Base-by-base conservation (phyloP, 1,140 invertebrate species). In the Gryllus bimaculatus region DNA sequence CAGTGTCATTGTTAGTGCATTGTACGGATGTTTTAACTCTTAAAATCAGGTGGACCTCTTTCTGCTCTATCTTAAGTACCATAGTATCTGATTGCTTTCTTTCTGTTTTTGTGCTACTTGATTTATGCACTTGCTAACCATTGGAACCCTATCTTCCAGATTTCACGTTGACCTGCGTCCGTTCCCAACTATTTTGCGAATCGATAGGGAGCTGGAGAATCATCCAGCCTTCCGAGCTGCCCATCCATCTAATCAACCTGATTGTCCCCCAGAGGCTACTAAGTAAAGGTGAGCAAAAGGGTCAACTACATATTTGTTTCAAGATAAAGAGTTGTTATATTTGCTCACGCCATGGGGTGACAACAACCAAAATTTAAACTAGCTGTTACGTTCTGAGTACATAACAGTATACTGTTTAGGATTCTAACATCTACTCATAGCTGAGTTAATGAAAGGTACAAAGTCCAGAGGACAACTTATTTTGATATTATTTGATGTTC, bases 131-230 rank as follows among this genome's bases (percentile, higher is more conserved):
- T 39, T 39, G 26, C 26, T 39, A 39, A 39, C 5, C 26, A 39
- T 39, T 39, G 26, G 26, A 39, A 39, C 26, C 5, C 5, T 5
- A 39, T 39, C 26, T 54, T 8, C 15, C 82, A 93, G 94, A 87
- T 98, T 97, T 87, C 93, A 95, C 82, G 95, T 98, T 0, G 95
- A 98, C 84, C 87, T 98, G 83, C 89, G 92, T 81, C 91, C 92
- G 0, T 99, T 95, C 86, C 96, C 97, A 18, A 95, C 92, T 75
- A 97, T 98, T 81, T 86, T 93, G 47, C 89, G 94, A 82, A 95
- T 98, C 74, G 92, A 96, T 86, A 90, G 93, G 54, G 91, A 95
- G 84, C 87, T 97, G 79, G 94, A 96, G 85, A 92, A 92, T 84
- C 93, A 95, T 86, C 93, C 93, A 47, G 94, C 94, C 3, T 98